A percentile compares a stretch with the other conserved stretches of the same genome.
Conservation (phyloP, 2,888 invertebrate species). For the Autographa pulchrina region DNA sequence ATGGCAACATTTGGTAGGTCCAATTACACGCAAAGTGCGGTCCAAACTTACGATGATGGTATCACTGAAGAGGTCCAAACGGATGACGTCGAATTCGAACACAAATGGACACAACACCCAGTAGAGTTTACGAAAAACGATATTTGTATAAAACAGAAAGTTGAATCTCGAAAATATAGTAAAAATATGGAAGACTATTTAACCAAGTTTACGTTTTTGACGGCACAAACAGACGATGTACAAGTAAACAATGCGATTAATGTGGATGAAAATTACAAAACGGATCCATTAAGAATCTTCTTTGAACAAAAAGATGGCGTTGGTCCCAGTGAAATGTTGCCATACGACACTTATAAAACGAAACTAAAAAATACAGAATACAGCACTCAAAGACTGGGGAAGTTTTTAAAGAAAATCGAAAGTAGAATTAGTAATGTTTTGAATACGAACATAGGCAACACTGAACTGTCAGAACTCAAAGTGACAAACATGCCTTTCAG, state of each 20-base stretch:
- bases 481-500: constrained; percentile 77
- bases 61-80: constrained; percentile 81
- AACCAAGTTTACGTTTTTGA: constrained; percentile 72
- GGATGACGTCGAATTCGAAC: constrained; percentile 70
- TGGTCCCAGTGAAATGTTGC: constrained; percentile 75
- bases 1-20: constrained; percentile 83
- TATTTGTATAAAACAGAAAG: constrained; percentile 64
- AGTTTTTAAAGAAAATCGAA: constrained; percentile 79
- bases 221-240: constrained; percentile 55
- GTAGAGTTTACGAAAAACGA: constrained; percentile 79
- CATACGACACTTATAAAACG: constrained; percentile 73
- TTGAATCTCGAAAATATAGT: constrained; percentile 59
- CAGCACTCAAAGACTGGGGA: constrained; percentile 69
- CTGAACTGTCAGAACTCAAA: constrained; percentile 66
- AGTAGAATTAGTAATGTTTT: constrained; percentile 73
- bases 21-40: constrained; percentile 80
- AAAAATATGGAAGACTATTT: constrained; percentile 71
- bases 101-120: constrained; percentile 85
- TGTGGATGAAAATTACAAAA: constrained; percentile 70
- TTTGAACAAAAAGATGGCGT: constrained; percentile 85
- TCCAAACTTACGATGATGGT: constrained; percentile 85
- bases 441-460: constrained; percentile 70
- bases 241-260: constrained; percentile 53
- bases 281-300: constrained; percentile 77
- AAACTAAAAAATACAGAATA: constrained; percentile 76